Evolutionary conservation across 2,888 invertebrate species (phyloP), one percentile per base, ranked within the genome.

Genomic region (Hyles lineata): DNA sequence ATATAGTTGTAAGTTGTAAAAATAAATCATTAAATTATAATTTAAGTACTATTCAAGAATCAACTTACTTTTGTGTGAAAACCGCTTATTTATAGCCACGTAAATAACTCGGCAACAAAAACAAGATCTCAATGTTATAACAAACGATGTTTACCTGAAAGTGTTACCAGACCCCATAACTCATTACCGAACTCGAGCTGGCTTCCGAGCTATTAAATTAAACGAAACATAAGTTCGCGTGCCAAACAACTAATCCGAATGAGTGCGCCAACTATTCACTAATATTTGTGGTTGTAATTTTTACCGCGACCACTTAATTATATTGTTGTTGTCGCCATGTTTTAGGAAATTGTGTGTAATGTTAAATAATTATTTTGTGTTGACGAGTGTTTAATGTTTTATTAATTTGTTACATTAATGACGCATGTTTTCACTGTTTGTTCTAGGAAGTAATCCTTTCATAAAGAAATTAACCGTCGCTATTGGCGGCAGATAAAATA

Each of bases 241-340:
- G 87, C 75, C 73, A 50, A 80, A 80, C 80, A 82, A 55, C 55
- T 86, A 82, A 81, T 85, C 82, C 84, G 85, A 72, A 86, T 86
- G 84, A 87, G 85, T 84, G 58, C 85, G 76, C 80, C 89, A 84
- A 82, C 89, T 90, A 90, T 91, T 90, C 90, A 55, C 67, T 58
- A 67, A 72, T 72, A 62, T 61, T 71, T 58, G 63, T 23, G 72
- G 63, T 19, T 72, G 67, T 72, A 67, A 67, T 67, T 67, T 67
- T 67, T 67, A 67, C 50, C n/a, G 43, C 50, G 21, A 67, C 67
- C 67, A 7, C 43, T 67, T 67, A 67, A 67, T 67, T 67, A 67
- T 67, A 67, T 67, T 11, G 67, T 50, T 67, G 50, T 67, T 67
- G 35, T 62, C 62, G 32, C 32, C 62, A n/a, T 62, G 62, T 62